A percentile compares a stretch with the other conserved stretches of the same genome.
phyloP scores from a whole-genome alignment of 2,113 vertebrate species.

The Dasyurus viverrinus region DNA sequence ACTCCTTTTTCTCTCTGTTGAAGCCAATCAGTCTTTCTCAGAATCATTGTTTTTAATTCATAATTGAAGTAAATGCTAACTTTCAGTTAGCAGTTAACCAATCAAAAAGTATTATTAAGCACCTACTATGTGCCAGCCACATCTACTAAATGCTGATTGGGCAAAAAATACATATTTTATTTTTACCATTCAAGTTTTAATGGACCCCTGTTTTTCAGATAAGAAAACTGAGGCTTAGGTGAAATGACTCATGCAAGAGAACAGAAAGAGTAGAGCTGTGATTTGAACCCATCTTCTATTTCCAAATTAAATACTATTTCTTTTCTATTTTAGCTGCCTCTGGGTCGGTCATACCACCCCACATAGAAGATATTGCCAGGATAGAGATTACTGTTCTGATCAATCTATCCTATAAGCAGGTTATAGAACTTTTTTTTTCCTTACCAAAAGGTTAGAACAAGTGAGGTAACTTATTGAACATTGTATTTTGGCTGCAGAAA shows the following conservation, averaged over 20 bases:
- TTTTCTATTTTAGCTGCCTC: not conserved
- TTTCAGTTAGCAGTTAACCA: not conserved
- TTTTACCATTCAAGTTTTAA: not conserved
- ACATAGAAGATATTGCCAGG: not conserved
- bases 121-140: not conserved
- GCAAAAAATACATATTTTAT: not conserved
- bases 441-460: not conserved
- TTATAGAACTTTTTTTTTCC: not conserved
- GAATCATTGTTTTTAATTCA: not conserved
- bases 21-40: not conserved
- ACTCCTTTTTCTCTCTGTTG: too few species aligned
- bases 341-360: not conserved
- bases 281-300: not conserved
- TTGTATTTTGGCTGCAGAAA: not conserved
- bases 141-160: not conserved
- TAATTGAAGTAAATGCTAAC: not conserved
- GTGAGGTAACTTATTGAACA: not conserved
- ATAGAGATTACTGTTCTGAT: not conserved
- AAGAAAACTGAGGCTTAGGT: not conserved
- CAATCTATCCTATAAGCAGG: not conserved
- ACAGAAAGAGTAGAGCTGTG: not conserved
- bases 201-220: not conserved
- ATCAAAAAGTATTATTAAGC: not conserved
- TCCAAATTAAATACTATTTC: not conserved
- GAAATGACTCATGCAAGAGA: not conserved